A percentile compares a stretch with the other conserved stretches of the same genome.
phyloP scores from a whole-genome alignment of 2,113 vertebrate species.

The Heptranchias perlo region DNA sequence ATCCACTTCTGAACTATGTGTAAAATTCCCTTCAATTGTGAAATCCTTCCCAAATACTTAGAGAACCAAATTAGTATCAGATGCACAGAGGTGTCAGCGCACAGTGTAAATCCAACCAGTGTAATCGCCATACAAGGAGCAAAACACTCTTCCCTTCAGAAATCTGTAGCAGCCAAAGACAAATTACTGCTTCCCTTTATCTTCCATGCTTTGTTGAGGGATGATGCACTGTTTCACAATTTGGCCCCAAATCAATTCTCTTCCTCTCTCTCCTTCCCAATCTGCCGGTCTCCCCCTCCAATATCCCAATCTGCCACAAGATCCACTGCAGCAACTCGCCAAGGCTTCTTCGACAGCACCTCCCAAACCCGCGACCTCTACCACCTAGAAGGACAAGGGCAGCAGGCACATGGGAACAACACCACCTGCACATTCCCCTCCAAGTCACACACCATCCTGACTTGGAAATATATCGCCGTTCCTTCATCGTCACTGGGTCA shows the following conservation, averaged over 20 bases:
- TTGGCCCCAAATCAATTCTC: too few relatives aligned
- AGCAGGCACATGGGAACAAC: too few relatives aligned
- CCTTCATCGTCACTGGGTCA: too few relatives aligned
- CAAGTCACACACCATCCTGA: too few relatives aligned
- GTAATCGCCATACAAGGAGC: not conserved
- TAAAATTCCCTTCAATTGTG: not conserved
- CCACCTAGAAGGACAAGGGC: too few relatives aligned
- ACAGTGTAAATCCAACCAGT: not conserved
- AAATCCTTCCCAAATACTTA: constrained; percentile 6
- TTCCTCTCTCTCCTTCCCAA: not conserved
- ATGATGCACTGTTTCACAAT: not conserved
- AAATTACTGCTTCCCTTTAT: not conserved
- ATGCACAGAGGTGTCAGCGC: not conserved
- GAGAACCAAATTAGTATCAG: constrained; percentile 17
- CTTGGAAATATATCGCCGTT: too few relatives aligned
- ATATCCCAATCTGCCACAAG: too few relatives aligned
- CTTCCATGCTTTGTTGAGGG: not conserved
- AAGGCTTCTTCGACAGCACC: too few relatives aligned
- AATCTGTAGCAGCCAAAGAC: not conserved
- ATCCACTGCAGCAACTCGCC: too few relatives aligned
- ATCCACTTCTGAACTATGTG: not conserved
- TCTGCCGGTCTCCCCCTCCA: not conserved
- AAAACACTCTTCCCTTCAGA: not conserved
- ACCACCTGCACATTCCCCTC: too few relatives aligned
- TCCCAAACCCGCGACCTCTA: too few relatives aligned